Conservation (phyloP, 2,797 vertebrate genomes). For the Sebastes jordani region DNA sequence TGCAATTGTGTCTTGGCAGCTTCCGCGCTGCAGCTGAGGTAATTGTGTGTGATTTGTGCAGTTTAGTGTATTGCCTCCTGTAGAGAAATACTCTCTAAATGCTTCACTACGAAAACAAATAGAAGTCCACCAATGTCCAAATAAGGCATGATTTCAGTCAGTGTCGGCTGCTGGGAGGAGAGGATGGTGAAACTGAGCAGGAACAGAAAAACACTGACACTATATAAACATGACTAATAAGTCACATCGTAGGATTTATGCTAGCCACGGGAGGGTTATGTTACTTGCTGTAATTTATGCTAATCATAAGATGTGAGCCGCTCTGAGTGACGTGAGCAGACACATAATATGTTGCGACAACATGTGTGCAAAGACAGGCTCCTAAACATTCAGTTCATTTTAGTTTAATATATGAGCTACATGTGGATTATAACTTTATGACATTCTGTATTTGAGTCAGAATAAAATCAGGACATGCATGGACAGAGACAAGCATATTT, state of each 20-base stretch:
- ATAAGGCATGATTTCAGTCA: not conserved
- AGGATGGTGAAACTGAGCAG: slow-evolving; percentile 1
- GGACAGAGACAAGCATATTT: not conserved
- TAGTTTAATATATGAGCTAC: not conserved
- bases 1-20: not conserved
- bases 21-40: not conserved
- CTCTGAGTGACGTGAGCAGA: slow-evolving; percentile 38
- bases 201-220: not conserved
- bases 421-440: not conserved
- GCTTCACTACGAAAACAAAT: not conserved
- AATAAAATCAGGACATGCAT: not conserved
- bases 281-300: slow-evolving; percentile 60
- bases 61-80: slow-evolving; percentile 10
- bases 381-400: not conserved
- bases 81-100: not conserved
- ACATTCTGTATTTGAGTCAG: not conserved
- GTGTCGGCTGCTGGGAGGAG: slow-evolving; percentile 8
- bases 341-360: slow-evolving; percentile 32
- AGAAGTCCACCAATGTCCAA: not conserved
- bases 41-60: slow-evolving; percentile 21
- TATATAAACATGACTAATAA: slow-evolving; percentile 55
- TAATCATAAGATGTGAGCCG: slow-evolving; percentile 48
- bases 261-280: slow-evolving; percentile 50
- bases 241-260: slow-evolving; percentile 49
- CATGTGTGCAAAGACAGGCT: slow-evolving; percentile 8